Evolutionary conservation across 2,797 vertebrate genomes (phyloP).

Genomic region (Enteromius viviparus): DNA sequence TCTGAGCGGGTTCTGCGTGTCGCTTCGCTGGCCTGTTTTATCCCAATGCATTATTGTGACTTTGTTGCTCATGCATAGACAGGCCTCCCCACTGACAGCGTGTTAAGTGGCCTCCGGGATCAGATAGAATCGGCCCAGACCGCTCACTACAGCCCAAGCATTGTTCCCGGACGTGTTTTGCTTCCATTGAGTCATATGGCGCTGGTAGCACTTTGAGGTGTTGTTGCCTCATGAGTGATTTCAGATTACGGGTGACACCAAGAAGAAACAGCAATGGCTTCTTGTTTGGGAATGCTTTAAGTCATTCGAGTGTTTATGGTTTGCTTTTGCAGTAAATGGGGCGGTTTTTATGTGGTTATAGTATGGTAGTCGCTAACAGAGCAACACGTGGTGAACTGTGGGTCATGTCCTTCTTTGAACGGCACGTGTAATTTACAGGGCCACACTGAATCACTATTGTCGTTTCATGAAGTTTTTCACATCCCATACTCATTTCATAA

Average conservation of each 20-base stretch:
- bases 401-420: not conserved
- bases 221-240: slow-evolving; percentile 34
- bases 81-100: slow-evolving; percentile 38
- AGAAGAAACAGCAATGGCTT: slow-evolving; percentile 1
- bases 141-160: slow-evolving; percentile 31
- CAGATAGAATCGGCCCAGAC: slow-evolving; percentile 59
- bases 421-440: not conserved
- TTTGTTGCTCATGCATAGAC: slow-evolving; percentile 40
- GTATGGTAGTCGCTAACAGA: not conserved
- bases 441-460: slow-evolving; percentile 7
- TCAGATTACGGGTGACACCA: slow-evolving; percentile 40
- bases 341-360: not conserved
- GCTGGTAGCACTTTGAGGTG: slow-evolving; percentile 28
- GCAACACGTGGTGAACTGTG: not conserved
- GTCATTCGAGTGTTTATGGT: slow-evolving; percentile 26
- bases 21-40: slow-evolving; percentile 25
- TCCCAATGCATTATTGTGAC: slow-evolving; percentile 37
- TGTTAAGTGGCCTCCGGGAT: slow-evolving; percentile 68
- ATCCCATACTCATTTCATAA: not conserved
- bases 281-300: slow-evolving; percentile 13
- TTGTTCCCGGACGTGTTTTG: slow-evolving; percentile 30
- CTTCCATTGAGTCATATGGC: slow-evolving; percentile 10
- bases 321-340: slow-evolving; percentile 23
- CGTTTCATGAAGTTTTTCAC: not conserved
- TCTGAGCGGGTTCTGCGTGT: slow-evolving; percentile 21